Base-by-base conservation (phyloP, 2,888 invertebrate species). In the Gymnosoma rotundatum region DNA sequence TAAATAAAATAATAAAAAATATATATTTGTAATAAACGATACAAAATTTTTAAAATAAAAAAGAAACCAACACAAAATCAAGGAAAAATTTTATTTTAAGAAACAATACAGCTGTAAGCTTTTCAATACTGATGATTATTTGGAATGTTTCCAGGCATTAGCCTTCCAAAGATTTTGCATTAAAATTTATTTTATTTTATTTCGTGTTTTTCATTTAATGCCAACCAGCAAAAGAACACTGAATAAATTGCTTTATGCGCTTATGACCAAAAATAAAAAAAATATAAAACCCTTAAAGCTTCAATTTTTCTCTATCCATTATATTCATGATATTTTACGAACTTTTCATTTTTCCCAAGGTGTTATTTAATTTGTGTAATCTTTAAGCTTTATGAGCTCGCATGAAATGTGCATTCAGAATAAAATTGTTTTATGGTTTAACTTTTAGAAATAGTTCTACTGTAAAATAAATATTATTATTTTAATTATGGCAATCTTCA, bases 61-160 rank as follows among this genome's bases (percentile, higher is more conserved):
- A 32, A 8, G 5, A 32, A 32, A 32, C 2, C 8, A 32, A 32
- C 32, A 25, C 32, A 32, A 32, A 32, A 32, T 32, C 32, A 32
- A 32, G 32, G 25, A 6, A 45, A 60, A 38, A 58, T 72, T 48
- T 14, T 52, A 69, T 58, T 66, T 72, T 50, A 52, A 73, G 64
- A 38, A 81, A 75, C 45, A 61, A 81, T 45, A 38, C 52, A 45
- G 81, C 84, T 74, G 14, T 12, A 16, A 78, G 84, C 80, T 58
- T 52, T 75, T 80, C 74, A 78, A 81, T 81, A 78, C 84, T 69
- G 58, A 84, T 81, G 81, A 84, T 84, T 81, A 84, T 84, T 80
- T 81, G 14, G 38, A 78, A 64, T 61, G 84, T 81, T 78, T 73
- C 50, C 9, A 45, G 80, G 81, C 80, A 45, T 16, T 56, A 69